Evolutionary conservation across 2,113 vertebrate genomes (phyloP).

Genomic region (Calonectris borealis): DNA sequence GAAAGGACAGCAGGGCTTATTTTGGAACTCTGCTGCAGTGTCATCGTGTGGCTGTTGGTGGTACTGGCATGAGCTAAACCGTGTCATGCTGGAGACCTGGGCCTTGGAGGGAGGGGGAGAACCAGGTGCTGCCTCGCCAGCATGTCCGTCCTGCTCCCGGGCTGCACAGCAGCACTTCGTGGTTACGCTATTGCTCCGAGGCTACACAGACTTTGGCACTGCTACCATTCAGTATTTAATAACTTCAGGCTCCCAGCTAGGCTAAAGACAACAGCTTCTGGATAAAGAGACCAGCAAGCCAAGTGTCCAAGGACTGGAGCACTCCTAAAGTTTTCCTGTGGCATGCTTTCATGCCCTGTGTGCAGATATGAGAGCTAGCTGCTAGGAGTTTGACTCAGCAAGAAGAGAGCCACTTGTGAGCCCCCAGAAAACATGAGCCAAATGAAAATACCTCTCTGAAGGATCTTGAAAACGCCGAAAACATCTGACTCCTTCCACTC

Average conservation of each 20-base stretch:
- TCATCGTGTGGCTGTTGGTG: not conserved
- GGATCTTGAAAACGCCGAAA: not conserved
- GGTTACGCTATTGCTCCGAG: not conserved
- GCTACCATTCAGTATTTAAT: accelerated
- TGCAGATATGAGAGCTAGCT: not conserved
- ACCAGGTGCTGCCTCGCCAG: accelerated
- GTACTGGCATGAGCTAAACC: not conserved
- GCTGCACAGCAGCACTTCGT: not conserved
- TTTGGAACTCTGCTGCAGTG: not conserved
- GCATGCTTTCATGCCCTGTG: accelerated
- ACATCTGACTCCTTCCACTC: not conserved
- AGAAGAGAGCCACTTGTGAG: not conserved
- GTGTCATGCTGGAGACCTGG: accelerated
- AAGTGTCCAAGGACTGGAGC: not conserved
- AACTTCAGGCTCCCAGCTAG: not conserved
- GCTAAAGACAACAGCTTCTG: not conserved
- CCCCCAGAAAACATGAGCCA: not conserved
- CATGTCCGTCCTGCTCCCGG: accelerated
- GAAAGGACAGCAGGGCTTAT: too few relatives aligned
- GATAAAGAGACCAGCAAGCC: not conserved
- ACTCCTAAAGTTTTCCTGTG: accelerated
- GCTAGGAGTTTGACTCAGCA: not conserved
- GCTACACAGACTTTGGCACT: not conserved
- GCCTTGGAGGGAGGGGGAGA: too few relatives aligned
- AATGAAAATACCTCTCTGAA: not conserved